phyloP scores from a whole-genome alignment of 2,113 vertebrate genomes.

The Melanostigma gelatinosum region DNA sequence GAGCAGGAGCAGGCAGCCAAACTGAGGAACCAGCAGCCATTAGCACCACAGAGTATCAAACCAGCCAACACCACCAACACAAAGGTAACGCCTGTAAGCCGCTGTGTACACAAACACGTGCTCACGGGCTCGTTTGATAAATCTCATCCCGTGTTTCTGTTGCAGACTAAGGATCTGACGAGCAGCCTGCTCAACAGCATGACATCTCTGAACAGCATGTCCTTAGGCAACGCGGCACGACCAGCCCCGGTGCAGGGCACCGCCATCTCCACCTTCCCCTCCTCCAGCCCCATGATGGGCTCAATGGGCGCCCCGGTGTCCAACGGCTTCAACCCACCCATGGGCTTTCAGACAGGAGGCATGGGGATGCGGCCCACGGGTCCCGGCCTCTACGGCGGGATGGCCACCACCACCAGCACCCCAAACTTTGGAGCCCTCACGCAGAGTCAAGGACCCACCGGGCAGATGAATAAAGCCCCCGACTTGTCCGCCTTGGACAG shows the following conservation, averaged over 20 bases:
- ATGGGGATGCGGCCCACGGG: slow-evolving; percentile 82
- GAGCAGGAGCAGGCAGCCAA: slow-evolving; percentile 97
- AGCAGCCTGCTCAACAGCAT: slow-evolving; percentile 93
- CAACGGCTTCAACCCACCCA: slow-evolving; percentile 87
- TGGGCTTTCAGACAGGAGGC: slow-evolving; percentile 88
- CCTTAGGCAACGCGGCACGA: slow-evolving; percentile 83
- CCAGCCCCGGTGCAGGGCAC: slow-evolving; percentile 72
- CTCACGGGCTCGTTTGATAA: background rate
- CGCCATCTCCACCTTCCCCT: slow-evolving; percentile 83
- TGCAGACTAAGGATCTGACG: slow-evolving; percentile 95
- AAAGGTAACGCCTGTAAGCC: slow-evolving; percentile 58
- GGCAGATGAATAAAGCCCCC: slow-evolving; percentile 84
- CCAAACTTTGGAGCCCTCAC: slow-evolving; percentile 87
- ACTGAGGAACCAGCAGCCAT: slow-evolving; percentile 93
- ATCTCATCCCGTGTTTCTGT: background rate
- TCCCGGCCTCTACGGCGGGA: slow-evolving; percentile 86
- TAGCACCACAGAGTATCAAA: slow-evolving; percentile 87
- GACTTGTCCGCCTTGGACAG: slow-evolving; percentile 93
- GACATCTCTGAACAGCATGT: slow-evolving; percentile 87
- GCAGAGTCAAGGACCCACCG: slow-evolving; percentile 73
- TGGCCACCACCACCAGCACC: slow-evolving; percentile 85
- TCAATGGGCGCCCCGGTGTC: slow-evolving; percentile 77
- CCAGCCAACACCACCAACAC: slow-evolving; percentile 63
- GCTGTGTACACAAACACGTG: background rate
- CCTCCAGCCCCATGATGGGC: slow-evolving; percentile 80